Conservation (phyloP, 2,888 invertebrate species). For the Ryuthela nishihirai region DNA sequence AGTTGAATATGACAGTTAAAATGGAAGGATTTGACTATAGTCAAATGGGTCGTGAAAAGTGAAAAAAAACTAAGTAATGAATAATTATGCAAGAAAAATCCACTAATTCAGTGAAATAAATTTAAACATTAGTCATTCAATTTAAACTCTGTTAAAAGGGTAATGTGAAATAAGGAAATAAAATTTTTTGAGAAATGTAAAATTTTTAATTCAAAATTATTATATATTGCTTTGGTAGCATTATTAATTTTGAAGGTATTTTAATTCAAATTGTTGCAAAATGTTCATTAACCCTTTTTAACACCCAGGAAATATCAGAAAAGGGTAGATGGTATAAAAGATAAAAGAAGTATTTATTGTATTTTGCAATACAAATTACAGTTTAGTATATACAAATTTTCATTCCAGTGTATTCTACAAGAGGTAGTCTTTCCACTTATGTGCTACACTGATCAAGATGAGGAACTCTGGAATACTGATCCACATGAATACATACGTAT, state of each 20-base stretch:
- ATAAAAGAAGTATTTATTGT: no score
- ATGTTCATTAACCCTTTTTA: no score
- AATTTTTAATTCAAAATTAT: conserved; percentile 5
- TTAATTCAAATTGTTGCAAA: background rate
- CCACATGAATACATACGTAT: conserved; percentile 95
- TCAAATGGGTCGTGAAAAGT: no score
- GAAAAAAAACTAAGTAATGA: no score
- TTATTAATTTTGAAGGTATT: background rate
- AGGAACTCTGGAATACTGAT: conserved; percentile 92
- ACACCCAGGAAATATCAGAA: no score
- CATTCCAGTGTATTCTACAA: conserved; percentile 68
- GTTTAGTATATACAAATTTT: background rate
- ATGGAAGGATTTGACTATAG: no score
- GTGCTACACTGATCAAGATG: conserved; percentile 91
- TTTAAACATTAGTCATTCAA: no score
- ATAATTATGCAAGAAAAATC: no score
- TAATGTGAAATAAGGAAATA: background rate
- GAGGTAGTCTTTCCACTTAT: conserved; percentile 95
- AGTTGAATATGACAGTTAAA: no score
- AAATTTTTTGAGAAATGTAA: background rate
- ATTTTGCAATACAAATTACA: background rate
- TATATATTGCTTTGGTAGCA: background rate
- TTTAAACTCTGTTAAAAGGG: background rate
- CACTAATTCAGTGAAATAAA: no score
- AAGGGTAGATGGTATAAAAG: no score